Evolutionary conservation across 2,888 invertebrate genomes (phyloP).

Genomic region (Plusia festucae): DNA sequence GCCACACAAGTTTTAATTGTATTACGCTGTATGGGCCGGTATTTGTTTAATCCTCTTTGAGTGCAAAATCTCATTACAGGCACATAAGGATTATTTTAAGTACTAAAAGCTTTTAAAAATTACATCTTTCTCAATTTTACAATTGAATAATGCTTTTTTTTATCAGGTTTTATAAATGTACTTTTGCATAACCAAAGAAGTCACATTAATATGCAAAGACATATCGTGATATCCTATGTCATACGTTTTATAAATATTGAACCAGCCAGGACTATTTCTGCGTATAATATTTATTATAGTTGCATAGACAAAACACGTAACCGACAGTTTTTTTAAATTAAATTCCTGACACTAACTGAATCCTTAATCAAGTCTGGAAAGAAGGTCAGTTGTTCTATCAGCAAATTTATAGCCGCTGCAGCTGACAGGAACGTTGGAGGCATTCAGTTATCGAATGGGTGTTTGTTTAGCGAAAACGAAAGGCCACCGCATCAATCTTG

Average conservation of each 20-base stretch:
- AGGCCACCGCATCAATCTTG: constrained; percentile 64
- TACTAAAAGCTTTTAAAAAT: no score
- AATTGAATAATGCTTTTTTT: neutral
- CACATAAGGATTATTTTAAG: no score
- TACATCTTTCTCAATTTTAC: no score
- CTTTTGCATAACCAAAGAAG: neutral
- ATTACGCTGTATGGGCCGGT: neutral
- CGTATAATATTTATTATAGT: neutral
- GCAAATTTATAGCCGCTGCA: constrained; percentile 1
- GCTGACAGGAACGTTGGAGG: constrained; percentile 27
- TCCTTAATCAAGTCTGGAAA: neutral
- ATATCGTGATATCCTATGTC: constrained; percentile 1
- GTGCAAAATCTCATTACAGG: no score
- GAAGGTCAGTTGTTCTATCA: neutral
- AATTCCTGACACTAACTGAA: neutral
- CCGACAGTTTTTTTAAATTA: neutral
- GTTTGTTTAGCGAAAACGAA: constrained; percentile 49
- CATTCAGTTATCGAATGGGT: constrained; percentile 49
- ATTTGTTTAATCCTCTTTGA: neutral
- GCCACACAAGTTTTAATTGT: constrained; percentile 10
- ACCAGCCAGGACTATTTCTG: neutral
- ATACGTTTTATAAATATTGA: constrained; percentile 4
- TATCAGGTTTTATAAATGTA: neutral
- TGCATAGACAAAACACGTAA: neutral
- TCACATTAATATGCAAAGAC: constrained; percentile 1